These are phyloP conservation scores for Propsilocerus akamusi DNA, from an alignment of 1,140 invertebrate species.

Conservation along the genomic window DNA sequence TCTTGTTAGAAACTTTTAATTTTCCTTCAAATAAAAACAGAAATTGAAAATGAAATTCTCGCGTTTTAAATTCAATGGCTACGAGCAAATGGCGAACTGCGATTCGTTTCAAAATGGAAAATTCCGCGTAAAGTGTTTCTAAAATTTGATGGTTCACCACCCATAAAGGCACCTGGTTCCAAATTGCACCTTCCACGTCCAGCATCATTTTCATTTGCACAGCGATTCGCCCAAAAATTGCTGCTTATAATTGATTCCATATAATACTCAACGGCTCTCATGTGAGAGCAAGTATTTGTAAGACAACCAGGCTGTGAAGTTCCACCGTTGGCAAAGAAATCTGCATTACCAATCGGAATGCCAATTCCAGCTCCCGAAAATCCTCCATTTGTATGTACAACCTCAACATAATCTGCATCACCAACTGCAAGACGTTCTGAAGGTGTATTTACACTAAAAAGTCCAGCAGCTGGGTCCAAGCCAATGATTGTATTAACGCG, in stretches of 20 bases:
- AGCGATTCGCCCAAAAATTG: background rate
- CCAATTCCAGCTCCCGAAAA: slow-evolving; percentile 32
- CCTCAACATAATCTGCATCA: slow-evolving; percentile 50
- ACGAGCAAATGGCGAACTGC: background rate
- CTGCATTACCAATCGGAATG: slow-evolving; percentile 39
- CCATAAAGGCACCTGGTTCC: background rate
- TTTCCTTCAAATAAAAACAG: no score
- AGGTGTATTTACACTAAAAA: slow-evolving; percentile 27
- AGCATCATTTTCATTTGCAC: background rate
- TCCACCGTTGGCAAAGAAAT: slow-evolving; percentile 54
- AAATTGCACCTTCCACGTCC: background rate
- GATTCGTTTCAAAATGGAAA: slow-evolving; percentile 1
- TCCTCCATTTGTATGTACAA: slow-evolving; percentile 54
- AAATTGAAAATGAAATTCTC: no score
- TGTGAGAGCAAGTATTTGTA: background rate
- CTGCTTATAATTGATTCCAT: background rate
- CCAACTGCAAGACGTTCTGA: slow-evolving; percentile 35
- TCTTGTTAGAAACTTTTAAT: no score
- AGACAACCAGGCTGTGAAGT: slow-evolving; percentile 43
- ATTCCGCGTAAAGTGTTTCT: background rate
- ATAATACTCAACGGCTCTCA: background rate
- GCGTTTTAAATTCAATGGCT: no score
- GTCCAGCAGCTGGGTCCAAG: slow-evolving; percentile 35
- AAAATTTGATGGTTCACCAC: background rate
- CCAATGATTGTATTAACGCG: slow-evolving; percentile 14